A percentile compares a stretch with the other conserved stretches of the same genome.
Conservation (phyloP, 2,888 invertebrate genomes). For the Amphipyra berbera region DNA sequence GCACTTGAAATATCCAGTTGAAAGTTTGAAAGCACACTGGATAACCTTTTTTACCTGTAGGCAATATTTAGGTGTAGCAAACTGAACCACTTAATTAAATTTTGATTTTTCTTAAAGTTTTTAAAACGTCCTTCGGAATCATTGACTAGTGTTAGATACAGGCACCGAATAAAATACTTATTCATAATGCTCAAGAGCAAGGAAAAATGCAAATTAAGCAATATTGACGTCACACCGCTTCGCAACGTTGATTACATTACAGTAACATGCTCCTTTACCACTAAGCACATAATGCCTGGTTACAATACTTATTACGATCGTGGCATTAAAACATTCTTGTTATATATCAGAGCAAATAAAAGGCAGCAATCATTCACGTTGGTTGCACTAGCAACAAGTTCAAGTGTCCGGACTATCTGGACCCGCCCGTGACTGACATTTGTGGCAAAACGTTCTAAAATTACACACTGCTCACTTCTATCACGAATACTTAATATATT, state of each 20-base stretch:
- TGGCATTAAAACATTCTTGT: slow-evolving; percentile 14
- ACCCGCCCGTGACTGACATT: slow-evolving; percentile 65
- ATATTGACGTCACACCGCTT: slow-evolving; percentile 11
- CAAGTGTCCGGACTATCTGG: slow-evolving; percentile 42
- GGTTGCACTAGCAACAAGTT: slow-evolving; percentile 51
- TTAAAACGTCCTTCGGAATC: too few species aligned
- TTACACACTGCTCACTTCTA: slow-evolving; percentile 75
- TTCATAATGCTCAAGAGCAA: neutral
- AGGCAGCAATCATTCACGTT: slow-evolving; percentile 49
- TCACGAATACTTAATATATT: slow-evolving; percentile 83
- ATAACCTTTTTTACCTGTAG: too few species aligned
- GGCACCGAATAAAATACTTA: too few species aligned
- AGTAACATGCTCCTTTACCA: slow-evolving; percentile 1
- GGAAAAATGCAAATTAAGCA: neutral
- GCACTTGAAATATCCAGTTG: slow-evolving; percentile 28
- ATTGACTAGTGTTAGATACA: too few species aligned
- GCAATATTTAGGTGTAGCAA: too few species aligned
- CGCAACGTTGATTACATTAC: slow-evolving; percentile 13
- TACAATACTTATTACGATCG: slow-evolving; percentile 8
- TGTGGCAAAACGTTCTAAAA: slow-evolving; percentile 76
- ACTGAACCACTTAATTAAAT: too few species aligned
- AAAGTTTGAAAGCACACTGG: slow-evolving; percentile 3
- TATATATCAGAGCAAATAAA: slow-evolving; percentile 23
- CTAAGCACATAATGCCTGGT: slow-evolving; percentile 6
- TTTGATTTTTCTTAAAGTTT: too few species aligned